Evolutionary conservation across 2,888 invertebrate species (phyloP).

Genomic region (Rhopalosiphum nymphaeae): DNA sequence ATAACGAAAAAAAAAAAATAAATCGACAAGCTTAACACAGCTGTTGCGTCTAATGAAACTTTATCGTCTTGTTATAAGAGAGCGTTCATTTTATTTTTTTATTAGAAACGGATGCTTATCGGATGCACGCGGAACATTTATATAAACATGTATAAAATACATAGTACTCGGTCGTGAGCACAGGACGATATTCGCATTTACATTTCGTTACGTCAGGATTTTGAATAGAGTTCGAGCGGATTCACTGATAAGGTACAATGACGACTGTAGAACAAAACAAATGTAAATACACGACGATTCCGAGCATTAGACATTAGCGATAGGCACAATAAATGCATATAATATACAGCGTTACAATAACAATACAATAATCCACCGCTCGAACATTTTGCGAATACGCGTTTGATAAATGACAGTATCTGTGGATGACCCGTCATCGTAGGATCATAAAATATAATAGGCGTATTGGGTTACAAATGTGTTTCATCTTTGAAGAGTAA

Average conservation of each 20-base stretch:
- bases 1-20: neutral
- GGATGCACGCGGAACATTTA: conserved; percentile 33
- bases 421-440: neutral
- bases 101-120: conserved; percentile 51
- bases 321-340: neutral
- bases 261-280: neutral
- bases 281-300: neutral
- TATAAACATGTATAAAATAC: conserved; percentile 7
- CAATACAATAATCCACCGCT: neutral
- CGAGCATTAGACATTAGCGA: neutral
- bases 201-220: conserved; percentile 21
- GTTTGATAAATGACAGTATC: neutral
- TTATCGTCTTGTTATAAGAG: conserved; percentile 19
- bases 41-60: conserved; percentile 41
- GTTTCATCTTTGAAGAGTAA: neutral
- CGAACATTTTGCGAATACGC: neutral
- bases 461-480: neutral
- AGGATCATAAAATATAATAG: neutral
- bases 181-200: conserved; percentile 14
- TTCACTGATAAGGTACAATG: neutral
- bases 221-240: neutral
- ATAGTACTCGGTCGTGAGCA: neutral
- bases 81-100: neutral
- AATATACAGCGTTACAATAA: neutral
- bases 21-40: conserved; percentile 18